These are phyloP conservation scores for Ictalurus furcatus DNA, from an alignment of 2,113 vertebrate genomes.

Conservation along the genomic window DNA sequence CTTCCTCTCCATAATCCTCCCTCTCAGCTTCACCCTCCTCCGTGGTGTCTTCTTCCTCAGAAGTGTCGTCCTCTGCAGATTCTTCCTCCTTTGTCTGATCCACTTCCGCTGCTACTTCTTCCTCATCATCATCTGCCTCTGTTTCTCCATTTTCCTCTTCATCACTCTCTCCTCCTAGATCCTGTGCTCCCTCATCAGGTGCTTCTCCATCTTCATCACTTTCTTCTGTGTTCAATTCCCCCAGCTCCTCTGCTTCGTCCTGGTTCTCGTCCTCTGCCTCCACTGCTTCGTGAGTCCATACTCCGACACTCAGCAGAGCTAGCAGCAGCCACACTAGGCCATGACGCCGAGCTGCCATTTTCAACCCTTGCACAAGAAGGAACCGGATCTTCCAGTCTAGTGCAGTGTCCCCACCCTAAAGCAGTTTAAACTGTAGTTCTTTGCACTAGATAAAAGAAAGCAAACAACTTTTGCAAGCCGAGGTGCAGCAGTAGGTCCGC, in stretches of 20 bases:
- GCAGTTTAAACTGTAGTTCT: neutral
- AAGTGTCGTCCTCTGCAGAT: constrained; percentile 21
- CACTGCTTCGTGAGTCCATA: constrained; percentile 13
- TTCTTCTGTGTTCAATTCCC: neutral
- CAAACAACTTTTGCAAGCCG: neutral
- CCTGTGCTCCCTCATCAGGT: neutral
- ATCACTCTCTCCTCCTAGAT: neutral
- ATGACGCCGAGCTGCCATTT: constrained; percentile 34
- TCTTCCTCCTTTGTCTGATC: neutral
- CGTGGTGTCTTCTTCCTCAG: neutral
- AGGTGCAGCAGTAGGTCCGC: too few species aligned
- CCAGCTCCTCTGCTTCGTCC: neutral
- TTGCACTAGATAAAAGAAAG: constrained; percentile 9
- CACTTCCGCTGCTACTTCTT: neutral
- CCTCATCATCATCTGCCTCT: neutral
- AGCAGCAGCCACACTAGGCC: constrained; percentile 62
- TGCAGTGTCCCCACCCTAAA: neutral
- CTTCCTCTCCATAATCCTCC: neutral
- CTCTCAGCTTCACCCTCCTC: neutral
- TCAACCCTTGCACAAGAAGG: neutral
- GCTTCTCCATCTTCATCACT: neutral
- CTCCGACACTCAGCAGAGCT: constrained; percentile 29
- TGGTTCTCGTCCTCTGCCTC: constrained; percentile 9
- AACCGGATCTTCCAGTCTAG: constrained; percentile 18
- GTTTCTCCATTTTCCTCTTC: neutral